Evolutionary conservation across 2,888 invertebrate species (phyloP), one percentile per base, ranked within the genome.

Genomic region (Sinotaia quadrata): DNA sequence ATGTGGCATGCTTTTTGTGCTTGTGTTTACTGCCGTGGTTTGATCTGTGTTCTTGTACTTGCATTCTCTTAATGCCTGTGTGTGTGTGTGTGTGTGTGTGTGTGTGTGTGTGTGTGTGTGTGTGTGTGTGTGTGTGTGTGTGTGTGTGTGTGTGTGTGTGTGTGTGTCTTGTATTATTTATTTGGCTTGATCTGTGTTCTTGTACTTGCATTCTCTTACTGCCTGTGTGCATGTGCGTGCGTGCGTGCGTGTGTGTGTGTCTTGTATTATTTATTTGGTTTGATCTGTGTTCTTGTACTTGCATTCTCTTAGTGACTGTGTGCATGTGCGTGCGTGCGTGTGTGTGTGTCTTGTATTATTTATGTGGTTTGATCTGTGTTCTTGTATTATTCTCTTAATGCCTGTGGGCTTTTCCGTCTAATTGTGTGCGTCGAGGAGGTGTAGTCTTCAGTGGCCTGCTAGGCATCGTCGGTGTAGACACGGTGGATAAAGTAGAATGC

Each of bases 31-130:
- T 51, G 12, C 21, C 12, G 21, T 51, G 10, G 51, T 51, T 10
- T 12, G 18, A 21, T n/a, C 15, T 21, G 8, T 10, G 18, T 10
- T 12, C 18, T n/a, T 51, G 51, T 21, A n/a, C 18, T 41, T 15
- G 8, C 18, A 18, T 41, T 41, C 41, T 41, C 18, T 10, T 41
- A 12, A 10, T 21, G 18, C 5, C 29, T 27, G 10, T 54, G 24
- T 54, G 24, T 54, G 24, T 54, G 24, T 54, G 24, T 54, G 24
- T 54, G 24, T 52, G 52, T 21, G 24, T 52, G 52, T 4, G 24
- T 52, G 52, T 52, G 52, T 52, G 52, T 52, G 52, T 52, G 52
- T 52, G 52, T 52, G 52, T 52, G 52, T 52, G 52, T 52, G 52
- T 52, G 52, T 52, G 52, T 52, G 52, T 52, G 52, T 52, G 52